phyloP scores from a whole-genome alignment of 92 coral and sea anemone genomes.

The Muricea muricata region DNA sequence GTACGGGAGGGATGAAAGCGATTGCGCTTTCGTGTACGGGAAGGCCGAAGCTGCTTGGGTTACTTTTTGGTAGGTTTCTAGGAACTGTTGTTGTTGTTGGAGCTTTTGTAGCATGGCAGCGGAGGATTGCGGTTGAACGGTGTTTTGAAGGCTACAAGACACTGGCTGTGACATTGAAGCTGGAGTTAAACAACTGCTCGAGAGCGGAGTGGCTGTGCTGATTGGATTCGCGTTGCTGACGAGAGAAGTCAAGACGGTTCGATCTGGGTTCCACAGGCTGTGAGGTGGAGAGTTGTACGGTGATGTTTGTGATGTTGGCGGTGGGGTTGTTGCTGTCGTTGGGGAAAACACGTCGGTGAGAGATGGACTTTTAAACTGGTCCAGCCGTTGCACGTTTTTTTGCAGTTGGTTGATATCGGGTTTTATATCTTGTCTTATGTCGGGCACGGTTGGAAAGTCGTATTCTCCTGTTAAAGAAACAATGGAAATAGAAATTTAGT shows the following conservation, averaged over 20 bases:
- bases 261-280: slow-evolving; percentile 97
- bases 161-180: slow-evolving; percentile 70
- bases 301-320: slow-evolving; percentile 88
- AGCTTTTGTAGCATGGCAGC: slow-evolving; percentile 72
- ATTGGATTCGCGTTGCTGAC: slow-evolving; percentile 86
- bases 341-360: slow-evolving; percentile 85
- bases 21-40: slow-evolving; percentile 77
- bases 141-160: slow-evolving; percentile 52
- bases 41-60: slow-evolving; percentile 66
- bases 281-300: slow-evolving; percentile 96
- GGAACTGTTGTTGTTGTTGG: slow-evolving; percentile 64
- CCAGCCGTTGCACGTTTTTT: slow-evolving; percentile 83
- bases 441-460: slow-evolving; percentile 94
- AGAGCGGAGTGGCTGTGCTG: slow-evolving; percentile 72
- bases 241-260: slow-evolving; percentile 95
- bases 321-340: slow-evolving; percentile 80
- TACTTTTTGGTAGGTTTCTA: slow-evolving; percentile 64
- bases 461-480: slow-evolving; percentile 83
- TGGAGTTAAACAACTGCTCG: slow-evolving; percentile 72
- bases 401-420: slow-evolving; percentile 74
- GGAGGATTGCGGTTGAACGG: slow-evolving; percentile 51
- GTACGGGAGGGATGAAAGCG: slow-evolving; percentile 75
- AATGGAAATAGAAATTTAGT: slow-evolving; percentile 48
- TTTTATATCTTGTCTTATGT: slow-evolving; percentile 89
- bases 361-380: slow-evolving; percentile 96